A percentile compares a stretch with the other conserved stretches of the same genome.
These are phyloP conservation scores for Diaprepes abbreviatus DNA, from an alignment of 2,888 invertebrate genomes.

Conservation along the genomic window DNA sequence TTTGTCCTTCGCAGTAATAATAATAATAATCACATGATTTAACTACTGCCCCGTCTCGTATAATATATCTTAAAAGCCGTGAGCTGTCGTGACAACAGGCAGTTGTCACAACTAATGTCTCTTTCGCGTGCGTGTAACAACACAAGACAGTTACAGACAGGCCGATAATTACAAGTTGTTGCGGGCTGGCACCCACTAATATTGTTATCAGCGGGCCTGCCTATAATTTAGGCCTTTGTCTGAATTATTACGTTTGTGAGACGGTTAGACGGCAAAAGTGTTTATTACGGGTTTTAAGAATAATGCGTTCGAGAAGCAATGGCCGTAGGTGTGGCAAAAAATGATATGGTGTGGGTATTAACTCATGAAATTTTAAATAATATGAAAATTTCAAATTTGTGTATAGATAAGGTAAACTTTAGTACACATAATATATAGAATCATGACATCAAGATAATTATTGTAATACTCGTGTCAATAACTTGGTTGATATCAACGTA, in stretches of 20 bases:
- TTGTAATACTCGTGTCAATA: too few species aligned
- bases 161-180: slow-evolving; percentile 35
- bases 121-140: slow-evolving; percentile 31
- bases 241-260: slow-evolving; percentile 24
- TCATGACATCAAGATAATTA: too few species aligned
- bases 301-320: neutral
- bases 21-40: slow-evolving; percentile 12
- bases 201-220: slow-evolving; percentile 12
- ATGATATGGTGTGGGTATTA: neutral
- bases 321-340: slow-evolving; percentile 2
- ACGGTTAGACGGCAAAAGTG: slow-evolving; percentile 14
- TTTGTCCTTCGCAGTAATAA: neutral
- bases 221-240: slow-evolving; percentile 35
- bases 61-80: slow-evolving; percentile 7
- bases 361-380: too few species aligned
- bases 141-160: slow-evolving; percentile 36
- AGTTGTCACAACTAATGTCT: slow-evolving; percentile 38
- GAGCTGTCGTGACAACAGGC: slow-evolving; percentile 35
- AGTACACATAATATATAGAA: too few species aligned
- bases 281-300: slow-evolving; percentile 15
- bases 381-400: too few species aligned
- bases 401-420: too few species aligned
- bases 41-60: slow-evolving; percentile 7
- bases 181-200: slow-evolving; percentile 37
- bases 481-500: too few species aligned